Evolutionary conservation across 1,140 invertebrate species (phyloP).

Genomic region (Orchestia grillus): DNA sequence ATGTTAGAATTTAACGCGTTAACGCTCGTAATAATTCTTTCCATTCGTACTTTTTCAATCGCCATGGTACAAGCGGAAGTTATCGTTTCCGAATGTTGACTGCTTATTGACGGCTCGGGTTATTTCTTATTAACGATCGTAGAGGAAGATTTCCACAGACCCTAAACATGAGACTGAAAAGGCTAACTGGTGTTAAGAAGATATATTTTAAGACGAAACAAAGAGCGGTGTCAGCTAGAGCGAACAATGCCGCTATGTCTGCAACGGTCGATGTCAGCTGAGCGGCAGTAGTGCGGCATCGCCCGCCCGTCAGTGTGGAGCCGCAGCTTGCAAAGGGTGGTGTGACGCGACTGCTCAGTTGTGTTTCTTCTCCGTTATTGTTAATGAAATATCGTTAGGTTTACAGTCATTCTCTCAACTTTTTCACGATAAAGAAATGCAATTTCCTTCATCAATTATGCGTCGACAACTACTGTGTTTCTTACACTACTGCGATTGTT

Average conservation of each 20-base stretch:
- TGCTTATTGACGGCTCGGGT: background rate
- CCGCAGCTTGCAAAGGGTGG: background rate
- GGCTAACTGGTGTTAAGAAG: background rate
- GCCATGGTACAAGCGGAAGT: background rate
- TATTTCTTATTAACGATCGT: too few relatives aligned
- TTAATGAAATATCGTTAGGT: background rate
- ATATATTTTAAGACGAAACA: background rate
- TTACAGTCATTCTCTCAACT: background rate
- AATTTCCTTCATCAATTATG: background rate
- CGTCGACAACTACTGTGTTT: background rate
- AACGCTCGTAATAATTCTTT: background rate
- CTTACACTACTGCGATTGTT: background rate
- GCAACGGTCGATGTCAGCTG: slow-evolving; percentile 45
- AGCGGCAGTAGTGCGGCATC: slow-evolving; percentile 28
- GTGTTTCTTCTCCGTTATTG: background rate
- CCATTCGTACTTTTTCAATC: background rate
- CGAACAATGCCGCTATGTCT: slow-evolving; percentile 12
- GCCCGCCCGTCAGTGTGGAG: slow-evolving; percentile 24
- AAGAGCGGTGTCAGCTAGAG: background rate
- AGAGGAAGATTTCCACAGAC: background rate
- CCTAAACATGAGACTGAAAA: background rate
- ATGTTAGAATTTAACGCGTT: background rate
- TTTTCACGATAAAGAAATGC: background rate
- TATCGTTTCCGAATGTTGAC: background rate
- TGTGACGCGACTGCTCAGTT: background rate